A percentile compares a stretch with the other conserved stretches of the same genome.
phyloP scores from a whole-genome alignment of 2,113 vertebrate genomes.

The Phainopepla nitens region DNA sequence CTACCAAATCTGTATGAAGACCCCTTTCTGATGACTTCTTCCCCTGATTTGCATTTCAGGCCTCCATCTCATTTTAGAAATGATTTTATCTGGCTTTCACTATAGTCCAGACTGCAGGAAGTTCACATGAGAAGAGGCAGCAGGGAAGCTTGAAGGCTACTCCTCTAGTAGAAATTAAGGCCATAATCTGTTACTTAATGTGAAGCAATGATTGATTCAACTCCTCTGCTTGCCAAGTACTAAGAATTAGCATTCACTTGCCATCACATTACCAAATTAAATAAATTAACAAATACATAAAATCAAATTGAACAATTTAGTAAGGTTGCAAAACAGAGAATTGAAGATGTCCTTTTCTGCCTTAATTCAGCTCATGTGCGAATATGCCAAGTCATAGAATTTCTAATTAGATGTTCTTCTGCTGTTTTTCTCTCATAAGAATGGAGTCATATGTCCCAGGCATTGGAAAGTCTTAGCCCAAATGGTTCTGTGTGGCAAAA shows the following conservation, averaged over 20 bases:
- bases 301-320: not conserved
- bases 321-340: not conserved
- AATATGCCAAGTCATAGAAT: not conserved
- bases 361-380: not conserved
- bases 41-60: conserved; percentile 32
- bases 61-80: not conserved
- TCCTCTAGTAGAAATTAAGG: not conserved
- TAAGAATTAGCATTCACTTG: not conserved
- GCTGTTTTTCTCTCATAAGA: not conserved
- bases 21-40: not conserved
- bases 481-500: not conserved
- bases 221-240: not conserved
- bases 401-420: not conserved
- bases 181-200: not conserved
- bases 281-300: not conserved
- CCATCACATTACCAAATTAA: not conserved
- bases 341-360: not conserved
- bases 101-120: not conserved
- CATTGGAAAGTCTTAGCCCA: not conserved
- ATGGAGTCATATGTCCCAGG: not conserved
- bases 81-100: conserved; percentile 40
- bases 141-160: not conserved
- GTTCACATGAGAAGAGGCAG: not conserved
- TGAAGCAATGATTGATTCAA: not conserved
- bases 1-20: not conserved